A percentile compares a stretch with the other conserved stretches of the same genome.
Conservation (phyloP, 1,140 invertebrate genomes). For the Cyclargus thomasi region DNA sequence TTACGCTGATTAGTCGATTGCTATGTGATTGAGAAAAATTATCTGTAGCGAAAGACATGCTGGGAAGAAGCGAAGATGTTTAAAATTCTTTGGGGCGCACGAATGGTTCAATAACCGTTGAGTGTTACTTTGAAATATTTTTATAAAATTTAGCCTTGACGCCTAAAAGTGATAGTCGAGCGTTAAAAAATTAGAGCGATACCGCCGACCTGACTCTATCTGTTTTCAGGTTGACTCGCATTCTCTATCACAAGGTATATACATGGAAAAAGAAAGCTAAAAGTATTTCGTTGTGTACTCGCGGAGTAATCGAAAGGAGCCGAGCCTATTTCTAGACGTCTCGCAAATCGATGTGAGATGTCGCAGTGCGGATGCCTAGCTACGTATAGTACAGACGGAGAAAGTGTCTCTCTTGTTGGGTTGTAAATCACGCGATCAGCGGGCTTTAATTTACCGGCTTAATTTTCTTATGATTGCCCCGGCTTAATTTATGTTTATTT, state of each 20-base stretch:
- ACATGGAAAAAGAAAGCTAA: not conserved
- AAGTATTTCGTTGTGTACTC: not conserved
- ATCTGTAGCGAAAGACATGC: not conserved
- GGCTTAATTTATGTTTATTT: not conserved
- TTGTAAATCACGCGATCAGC: constrained; percentile 26
- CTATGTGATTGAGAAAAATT: not conserved
- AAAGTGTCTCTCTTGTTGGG: constrained; percentile 38
- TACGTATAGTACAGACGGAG: constrained; percentile 35
- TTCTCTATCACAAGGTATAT: too few relatives aligned
- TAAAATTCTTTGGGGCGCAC: not conserved
- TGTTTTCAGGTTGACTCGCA: too few relatives aligned
- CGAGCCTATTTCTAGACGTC: constrained; percentile 37
- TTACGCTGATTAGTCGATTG: not conserved
- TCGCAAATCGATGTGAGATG: constrained; percentile 62
- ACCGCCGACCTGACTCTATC: too few relatives aligned
- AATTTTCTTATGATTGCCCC: not conserved
- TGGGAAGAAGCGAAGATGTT: not conserved
- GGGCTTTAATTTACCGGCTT: constrained; percentile 12
- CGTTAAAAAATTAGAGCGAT: too few relatives aligned
- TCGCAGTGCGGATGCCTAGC: constrained; percentile 64
- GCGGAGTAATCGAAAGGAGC: constrained; percentile 24
- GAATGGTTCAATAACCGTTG: not conserved
- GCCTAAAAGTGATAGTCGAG: not conserved
- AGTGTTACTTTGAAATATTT: not conserved
- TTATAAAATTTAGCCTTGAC: not conserved